These are phyloP conservation scores for Tetramorium alpestre DNA, from an alignment of 1,140 invertebrate genomes.

Conservation along the genomic window DNA sequence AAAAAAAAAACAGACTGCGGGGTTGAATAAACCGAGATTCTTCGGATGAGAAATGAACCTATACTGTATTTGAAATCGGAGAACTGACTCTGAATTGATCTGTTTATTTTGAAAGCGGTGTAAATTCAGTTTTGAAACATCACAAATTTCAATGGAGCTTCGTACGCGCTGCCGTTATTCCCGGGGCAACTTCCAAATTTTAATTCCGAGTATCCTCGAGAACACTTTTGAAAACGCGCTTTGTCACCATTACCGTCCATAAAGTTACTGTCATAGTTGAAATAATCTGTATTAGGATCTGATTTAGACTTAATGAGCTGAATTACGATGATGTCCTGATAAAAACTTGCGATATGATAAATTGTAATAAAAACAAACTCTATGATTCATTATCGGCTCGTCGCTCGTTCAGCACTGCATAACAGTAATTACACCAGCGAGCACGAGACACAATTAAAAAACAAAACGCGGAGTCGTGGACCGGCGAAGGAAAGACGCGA, in stretches of 20 bases:
- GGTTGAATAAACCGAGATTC: slow-evolving; percentile 48
- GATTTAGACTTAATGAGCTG: slow-evolving; percentile 41
- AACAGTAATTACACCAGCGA: slow-evolving; percentile 70
- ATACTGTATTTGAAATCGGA: slow-evolving; percentile 36
- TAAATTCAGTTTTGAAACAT: slow-evolving; percentile 44
- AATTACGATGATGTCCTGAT: slow-evolving; percentile 49
- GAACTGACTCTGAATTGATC: slow-evolving; percentile 1
- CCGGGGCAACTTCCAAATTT: neutral
- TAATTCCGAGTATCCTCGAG: neutral
- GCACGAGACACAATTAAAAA: slow-evolving; percentile 62
- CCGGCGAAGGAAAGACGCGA: slow-evolving; percentile 62
- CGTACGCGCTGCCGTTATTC: neutral
- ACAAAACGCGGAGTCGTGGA: slow-evolving; percentile 56
- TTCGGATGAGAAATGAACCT: neutral
- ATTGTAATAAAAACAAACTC: slow-evolving; percentile 55
- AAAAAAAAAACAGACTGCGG: neutral
- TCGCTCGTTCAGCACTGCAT: slow-evolving; percentile 36
- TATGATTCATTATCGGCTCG: slow-evolving; percentile 39
- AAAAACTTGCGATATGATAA: slow-evolving; percentile 40
- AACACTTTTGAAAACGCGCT: neutral
- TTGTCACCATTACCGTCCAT: neutral
- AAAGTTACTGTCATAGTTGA: too few relatives aligned
- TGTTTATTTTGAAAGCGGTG: slow-evolving; percentile 47
- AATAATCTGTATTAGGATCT: slow-evolving; percentile 51
- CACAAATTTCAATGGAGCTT: neutral